Evolutionary conservation across 2,797 vertebrate species (phyloP).

Genomic region (Enteromius radiatus): DNA sequence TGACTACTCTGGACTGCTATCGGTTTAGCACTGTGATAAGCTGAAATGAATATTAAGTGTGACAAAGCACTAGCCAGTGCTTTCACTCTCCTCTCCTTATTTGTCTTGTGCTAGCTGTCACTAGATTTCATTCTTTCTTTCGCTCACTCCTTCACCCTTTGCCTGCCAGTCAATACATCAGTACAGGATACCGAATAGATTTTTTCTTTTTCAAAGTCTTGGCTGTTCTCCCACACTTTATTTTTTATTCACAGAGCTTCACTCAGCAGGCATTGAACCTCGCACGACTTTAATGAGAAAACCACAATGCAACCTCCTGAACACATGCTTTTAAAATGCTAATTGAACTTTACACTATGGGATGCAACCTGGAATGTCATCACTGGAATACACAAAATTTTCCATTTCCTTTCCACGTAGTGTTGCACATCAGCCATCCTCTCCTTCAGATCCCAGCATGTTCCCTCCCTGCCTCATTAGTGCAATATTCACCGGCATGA

Average conservation of each 20-base stretch:
- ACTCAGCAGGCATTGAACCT: background rate
- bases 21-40: background rate
- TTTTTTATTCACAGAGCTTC: slow-evolving; percentile 6
- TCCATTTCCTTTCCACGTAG: slow-evolving; percentile 22
- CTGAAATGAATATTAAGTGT: slow-evolving; percentile 27
- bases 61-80: slow-evolving; percentile 18
- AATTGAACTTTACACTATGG: slow-evolving; percentile 78
- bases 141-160: background rate
- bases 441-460: slow-evolving; percentile 55
- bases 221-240: background rate
- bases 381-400: slow-evolving; percentile 16
- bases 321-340: slow-evolving; percentile 53
- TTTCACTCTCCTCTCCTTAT: slow-evolving; percentile 9
- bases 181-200: background rate
- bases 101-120: slow-evolving; percentile 11
- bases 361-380: slow-evolving; percentile 74
- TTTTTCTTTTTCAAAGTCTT: background rate
- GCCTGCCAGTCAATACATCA: slow-evolving; percentile 33
- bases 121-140: slow-evolving; percentile 4
- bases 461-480: slow-evolving; percentile 62
- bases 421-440: slow-evolving; percentile 18
- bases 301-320: slow-evolving; percentile 11
- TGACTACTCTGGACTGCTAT: background rate
- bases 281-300: slow-evolving; percentile 30
- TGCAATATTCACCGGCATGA: slow-evolving; percentile 49